These are phyloP conservation scores for Orthonychiurus folsomi DNA, from an alignment of 2,888 invertebrate species.

Conservation along the genomic window DNA sequence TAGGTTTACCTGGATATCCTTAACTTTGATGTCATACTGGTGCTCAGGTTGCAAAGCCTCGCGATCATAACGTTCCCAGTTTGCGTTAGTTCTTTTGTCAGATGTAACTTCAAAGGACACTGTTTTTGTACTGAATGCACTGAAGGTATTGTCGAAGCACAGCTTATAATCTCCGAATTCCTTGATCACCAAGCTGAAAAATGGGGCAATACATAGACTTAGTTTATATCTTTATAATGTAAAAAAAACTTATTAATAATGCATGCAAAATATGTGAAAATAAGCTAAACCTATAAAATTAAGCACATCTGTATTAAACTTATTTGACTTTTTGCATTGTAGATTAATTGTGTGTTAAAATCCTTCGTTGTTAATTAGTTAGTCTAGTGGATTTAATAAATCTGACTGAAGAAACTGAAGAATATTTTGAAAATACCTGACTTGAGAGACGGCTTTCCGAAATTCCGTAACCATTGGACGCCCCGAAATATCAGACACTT, in stretches of 20 bases:
- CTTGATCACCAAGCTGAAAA: conserved; percentile 49
- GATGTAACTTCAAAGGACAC: conserved; percentile 72
- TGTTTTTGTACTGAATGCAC: conserved; percentile 70
- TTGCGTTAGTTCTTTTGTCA: conserved; percentile 51
- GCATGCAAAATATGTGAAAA: no score
- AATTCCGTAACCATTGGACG: conserved; percentile 57
- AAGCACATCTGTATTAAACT: no score
- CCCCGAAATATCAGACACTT: conserved; percentile 43
- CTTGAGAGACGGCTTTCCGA: conserved; percentile 58
- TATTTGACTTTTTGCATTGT: no score
- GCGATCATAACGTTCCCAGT: conserved; percentile 44
- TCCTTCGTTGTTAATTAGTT: neutral
- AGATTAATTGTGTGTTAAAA: neutral
- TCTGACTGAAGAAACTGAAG: no score
- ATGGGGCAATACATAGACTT: no score
- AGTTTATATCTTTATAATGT: no score
- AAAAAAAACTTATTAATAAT: no score
- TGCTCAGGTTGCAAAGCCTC: conserved; percentile 41
- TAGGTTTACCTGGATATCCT: conserved; percentile 33
- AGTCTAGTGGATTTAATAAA: no score
- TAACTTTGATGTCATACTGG: conserved; percentile 25
- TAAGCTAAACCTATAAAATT: no score
- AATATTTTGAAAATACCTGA: no score
- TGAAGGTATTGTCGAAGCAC: conserved; percentile 81
- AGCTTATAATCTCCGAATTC: conserved; percentile 67